Evolutionary conservation across 2,888 invertebrate species (phyloP).

Genomic region (Byasa hedistus): DNA sequence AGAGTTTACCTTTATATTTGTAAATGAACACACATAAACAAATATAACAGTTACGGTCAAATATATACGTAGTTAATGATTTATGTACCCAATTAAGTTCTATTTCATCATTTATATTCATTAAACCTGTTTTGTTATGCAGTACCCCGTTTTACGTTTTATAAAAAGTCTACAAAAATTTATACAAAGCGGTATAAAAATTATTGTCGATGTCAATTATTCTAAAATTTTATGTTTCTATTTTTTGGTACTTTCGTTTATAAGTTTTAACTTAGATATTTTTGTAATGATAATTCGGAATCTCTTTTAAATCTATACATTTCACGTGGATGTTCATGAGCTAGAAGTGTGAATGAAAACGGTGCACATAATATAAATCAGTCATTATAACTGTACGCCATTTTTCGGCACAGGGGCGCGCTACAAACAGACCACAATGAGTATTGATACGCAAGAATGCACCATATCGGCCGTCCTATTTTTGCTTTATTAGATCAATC

Average conservation of each 20-base stretch:
- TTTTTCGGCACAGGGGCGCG: conserved; percentile 36
- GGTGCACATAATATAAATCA: conserved; percentile 21
- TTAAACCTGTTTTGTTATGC: too few relatives aligned
- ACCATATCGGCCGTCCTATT: conserved; percentile 66
- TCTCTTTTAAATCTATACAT: neutral
- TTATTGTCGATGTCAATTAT: too few relatives aligned
- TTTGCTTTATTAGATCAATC: conserved; percentile 53
- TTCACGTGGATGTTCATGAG: neutral
- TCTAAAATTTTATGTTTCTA: too few relatives aligned
- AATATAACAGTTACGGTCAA: too few relatives aligned
- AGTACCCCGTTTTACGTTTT: too few relatives aligned
- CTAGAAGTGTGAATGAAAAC: neutral
- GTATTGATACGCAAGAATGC: conserved; percentile 66
- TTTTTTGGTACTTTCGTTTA: too few relatives aligned
- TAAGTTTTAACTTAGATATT: too few relatives aligned
- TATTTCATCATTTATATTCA: too few relatives aligned
- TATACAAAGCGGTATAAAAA: too few relatives aligned
- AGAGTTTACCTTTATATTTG: too few relatives aligned
- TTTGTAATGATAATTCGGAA: neutral
- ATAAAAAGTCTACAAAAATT: too few relatives aligned
- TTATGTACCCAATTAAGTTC: neutral
- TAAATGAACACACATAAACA: too few relatives aligned
- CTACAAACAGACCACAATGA: conserved; percentile 45
- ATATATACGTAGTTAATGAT: neutral
- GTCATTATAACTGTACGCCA: conserved; percentile 45